These are phyloP conservation scores for Macrobrachium rosenbergii DNA, from an alignment of 1,140 invertebrate genomes.

Conservation along the genomic window DNA sequence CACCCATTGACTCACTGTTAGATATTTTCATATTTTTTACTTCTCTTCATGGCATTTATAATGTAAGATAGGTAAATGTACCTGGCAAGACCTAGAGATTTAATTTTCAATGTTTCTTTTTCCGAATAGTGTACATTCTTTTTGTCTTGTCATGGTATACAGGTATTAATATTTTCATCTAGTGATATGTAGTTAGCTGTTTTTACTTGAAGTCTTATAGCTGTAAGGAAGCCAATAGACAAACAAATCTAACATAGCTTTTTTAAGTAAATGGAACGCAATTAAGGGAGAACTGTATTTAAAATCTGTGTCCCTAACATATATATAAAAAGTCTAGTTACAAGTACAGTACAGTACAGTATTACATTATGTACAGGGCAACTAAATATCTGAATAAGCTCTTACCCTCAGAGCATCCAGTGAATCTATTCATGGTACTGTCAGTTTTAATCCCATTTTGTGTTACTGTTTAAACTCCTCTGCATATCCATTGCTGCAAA, in stretches of 20 bases:
- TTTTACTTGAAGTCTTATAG: conserved; percentile 32
- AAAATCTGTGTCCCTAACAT: too few species aligned
- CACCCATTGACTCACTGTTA: conserved; percentile 4
- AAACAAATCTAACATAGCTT: not conserved
- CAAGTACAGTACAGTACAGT: too few species aligned
- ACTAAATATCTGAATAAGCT: too few species aligned
- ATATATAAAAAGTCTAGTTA: too few species aligned
- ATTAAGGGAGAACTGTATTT: not conserved
- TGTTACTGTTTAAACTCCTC: too few species aligned
- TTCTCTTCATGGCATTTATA: conserved; percentile 34
- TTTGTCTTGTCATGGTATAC: conserved; percentile 33
- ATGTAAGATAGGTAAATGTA: not conserved
- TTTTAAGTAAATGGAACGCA: not conserved
- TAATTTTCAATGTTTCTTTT: conserved; percentile 2
- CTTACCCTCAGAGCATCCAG: too few species aligned
- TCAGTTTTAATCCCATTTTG: too few species aligned
- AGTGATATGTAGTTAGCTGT: conserved; percentile 34
- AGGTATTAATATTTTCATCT: conserved; percentile 33
- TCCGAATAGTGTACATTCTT: not conserved
- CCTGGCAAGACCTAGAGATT: conserved; percentile 25
- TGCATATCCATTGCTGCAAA: too few species aligned
- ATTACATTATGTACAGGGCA: too few species aligned
- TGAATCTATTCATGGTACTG: too few species aligned
- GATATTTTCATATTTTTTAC: conserved; percentile 26
- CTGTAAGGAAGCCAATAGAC: conserved; percentile 14